Evolutionary conservation across 2,113 vertebrate genomes (phyloP).

Genomic region (Vimba vimba): DNA sequence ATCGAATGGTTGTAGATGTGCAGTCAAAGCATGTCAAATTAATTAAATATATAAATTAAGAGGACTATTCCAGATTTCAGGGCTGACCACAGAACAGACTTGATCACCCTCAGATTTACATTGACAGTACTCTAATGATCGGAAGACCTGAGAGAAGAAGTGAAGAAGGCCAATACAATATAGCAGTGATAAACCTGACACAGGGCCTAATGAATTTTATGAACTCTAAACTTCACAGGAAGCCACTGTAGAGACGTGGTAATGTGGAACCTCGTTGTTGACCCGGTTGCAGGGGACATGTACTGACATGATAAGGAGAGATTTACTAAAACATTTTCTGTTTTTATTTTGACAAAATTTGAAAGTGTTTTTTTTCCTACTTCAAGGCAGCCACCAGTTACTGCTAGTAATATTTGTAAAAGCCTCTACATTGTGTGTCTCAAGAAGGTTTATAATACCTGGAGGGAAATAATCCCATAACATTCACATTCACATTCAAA

Average conservation of each 20-base stretch:
- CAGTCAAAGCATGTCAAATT: background rate
- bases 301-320: background rate
- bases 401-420: background rate
- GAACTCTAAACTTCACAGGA: background rate
- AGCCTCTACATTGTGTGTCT: background rate
- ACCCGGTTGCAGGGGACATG: background rate
- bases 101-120: background rate
- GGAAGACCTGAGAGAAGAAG: background rate
- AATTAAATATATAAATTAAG: too few relatives aligned
- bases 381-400: background rate
- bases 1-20: background rate
- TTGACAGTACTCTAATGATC: background rate
- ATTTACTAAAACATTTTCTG: background rate
- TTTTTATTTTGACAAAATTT: background rate
- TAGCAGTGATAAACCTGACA: background rate
- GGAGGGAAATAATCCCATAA: background rate
- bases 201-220: background rate
- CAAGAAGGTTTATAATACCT: background rate
- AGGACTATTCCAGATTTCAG: background rate
- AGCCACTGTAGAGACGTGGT: background rate
- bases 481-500: background rate
- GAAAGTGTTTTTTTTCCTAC: background rate
- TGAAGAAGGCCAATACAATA: background rate
- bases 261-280: background rate
- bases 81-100: too few relatives aligned